Percentiles rank a stretch among this genome's conserved stretches.
These are phyloP conservation scores for Dinocampus coccinellae DNA, from an alignment of 2,888 invertebrate genomes.

Conservation along the genomic window DNA sequence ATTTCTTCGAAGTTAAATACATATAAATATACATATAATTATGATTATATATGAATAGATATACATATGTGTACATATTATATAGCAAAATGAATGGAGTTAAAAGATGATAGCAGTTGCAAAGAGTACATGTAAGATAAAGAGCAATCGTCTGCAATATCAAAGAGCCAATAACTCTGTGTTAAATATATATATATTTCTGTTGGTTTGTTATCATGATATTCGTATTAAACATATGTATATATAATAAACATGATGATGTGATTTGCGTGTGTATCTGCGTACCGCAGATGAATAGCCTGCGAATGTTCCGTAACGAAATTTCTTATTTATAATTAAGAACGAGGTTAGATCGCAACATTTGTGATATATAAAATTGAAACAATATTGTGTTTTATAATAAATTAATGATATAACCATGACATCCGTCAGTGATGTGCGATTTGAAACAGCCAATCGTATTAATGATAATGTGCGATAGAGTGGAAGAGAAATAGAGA, in stretches of 20 bases:
- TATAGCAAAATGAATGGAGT: neutral
- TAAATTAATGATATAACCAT: neutral
- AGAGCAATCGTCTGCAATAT: conserved; percentile 23
- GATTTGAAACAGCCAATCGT: conserved; percentile 30
- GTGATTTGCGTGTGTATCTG: neutral
- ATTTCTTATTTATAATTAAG: conserved; percentile 8
- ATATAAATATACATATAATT: neutral
- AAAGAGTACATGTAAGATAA: neutral
- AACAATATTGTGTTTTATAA: conserved; percentile 24
- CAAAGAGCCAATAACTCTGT: neutral
- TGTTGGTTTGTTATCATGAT: neutral
- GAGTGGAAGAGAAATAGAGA: too few relatives aligned
- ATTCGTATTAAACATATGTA: conserved; percentile 1
- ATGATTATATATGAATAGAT: neutral
- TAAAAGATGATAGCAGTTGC: neutral
- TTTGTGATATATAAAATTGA: too few relatives aligned
- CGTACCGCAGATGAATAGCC: neutral
- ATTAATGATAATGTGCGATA: too few relatives aligned
- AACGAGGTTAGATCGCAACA: conserved; percentile 6
- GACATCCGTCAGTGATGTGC: conserved; percentile 20
- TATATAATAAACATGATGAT: neutral
- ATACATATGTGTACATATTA: neutral
- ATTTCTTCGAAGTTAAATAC: conserved; percentile 36
- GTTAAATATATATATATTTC: neutral
- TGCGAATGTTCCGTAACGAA: conserved; percentile 3